Percentiles rank a stretch among this genome's conserved stretches.
Evolutionary conservation across 1,140 invertebrate genomes (phyloP).

Genomic region (Gryllus bimaculatus): DNA sequence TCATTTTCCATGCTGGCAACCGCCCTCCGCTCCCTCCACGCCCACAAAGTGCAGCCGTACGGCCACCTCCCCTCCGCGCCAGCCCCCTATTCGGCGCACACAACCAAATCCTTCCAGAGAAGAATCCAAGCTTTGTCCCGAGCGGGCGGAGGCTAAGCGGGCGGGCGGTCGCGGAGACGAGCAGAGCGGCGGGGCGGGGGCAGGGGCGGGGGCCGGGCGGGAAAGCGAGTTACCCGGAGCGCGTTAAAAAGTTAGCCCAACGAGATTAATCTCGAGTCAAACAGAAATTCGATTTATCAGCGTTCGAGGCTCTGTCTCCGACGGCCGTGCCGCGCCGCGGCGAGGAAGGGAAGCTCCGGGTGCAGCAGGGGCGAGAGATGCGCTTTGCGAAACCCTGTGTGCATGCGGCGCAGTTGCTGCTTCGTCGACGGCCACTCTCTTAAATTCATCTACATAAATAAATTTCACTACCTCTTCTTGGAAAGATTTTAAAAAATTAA

Average conservation of each 20-base stretch:
- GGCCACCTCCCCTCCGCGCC: neutral
- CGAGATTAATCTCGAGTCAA: neutral
- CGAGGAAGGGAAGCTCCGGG: neutral
- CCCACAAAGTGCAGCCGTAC: too few relatives aligned
- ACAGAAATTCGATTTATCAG: constrained; percentile 7
- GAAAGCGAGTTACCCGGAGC: neutral
- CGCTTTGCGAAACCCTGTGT: neutral
- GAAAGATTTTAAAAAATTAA: too few relatives aligned
- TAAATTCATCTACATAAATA: too few relatives aligned
- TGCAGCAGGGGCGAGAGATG: neutral
- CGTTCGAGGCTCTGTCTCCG: neutral
- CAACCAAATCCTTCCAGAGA: neutral
- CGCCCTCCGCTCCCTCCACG: too few relatives aligned
- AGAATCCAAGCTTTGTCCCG: neutral
- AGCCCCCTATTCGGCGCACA: neutral
- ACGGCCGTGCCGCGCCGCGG: too few relatives aligned
- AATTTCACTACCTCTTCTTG: too few relatives aligned
- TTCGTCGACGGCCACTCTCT: too few relatives aligned
- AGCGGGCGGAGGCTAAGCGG: neutral
- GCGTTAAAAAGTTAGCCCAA: neutral
- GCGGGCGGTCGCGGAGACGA: neutral
- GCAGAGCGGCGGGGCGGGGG: neutral
- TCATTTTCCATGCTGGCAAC: too few relatives aligned
- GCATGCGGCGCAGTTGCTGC: too few relatives aligned
- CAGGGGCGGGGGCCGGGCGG: too few relatives aligned